Evolutionary conservation across 1,140 invertebrate species (phyloP), one percentile per base, ranked within the genome.

Genomic region (Drosophila bifasciata): DNA sequence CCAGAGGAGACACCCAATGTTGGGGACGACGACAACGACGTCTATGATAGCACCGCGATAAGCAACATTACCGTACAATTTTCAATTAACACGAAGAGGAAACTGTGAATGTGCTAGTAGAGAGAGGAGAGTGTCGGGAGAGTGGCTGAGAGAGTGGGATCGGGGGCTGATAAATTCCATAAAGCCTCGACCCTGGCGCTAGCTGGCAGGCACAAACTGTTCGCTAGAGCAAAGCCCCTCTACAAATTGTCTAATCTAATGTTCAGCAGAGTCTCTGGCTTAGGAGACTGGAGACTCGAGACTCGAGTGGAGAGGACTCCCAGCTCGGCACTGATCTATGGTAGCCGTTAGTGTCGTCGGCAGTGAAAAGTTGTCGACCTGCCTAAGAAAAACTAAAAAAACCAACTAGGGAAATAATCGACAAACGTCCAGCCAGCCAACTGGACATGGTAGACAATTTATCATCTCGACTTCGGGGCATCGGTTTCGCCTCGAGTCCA

Each of bases 11-110:
- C 36, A 53, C 43, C 49, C 60, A 28, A 28, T 36, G 28, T 39
- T 68, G 21, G 45, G 58, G 56, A 46, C 49, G 45, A 53, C 46
- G 57, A 19, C 46, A 53, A 19, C 64, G 32, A 36, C 32, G 32
- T 36, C 32, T 36, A 5, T 85, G 81, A 85, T 85, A 85, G 81
- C 53, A 52, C 53, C 51, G 58, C 81, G 81, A 85, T 85, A 85
- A 85, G 81, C 83, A 81, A 85, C 83, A 85, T 85, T 85, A 85
- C 81, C 83, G 81, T 88, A 85, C 81, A 85, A 88, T 85, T 85
- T 85, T 85, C 81, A 85, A 85, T 85, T 85, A 85, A 85, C 81
- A 86, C 81, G 83, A 85, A 51, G 58, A 56, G 46, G 62, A 85
- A 80, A 73, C 59, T 76, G 63, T 73, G 66, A 75, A 75, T 41